Conservation (phyloP, 2,888 invertebrate species). For the Rhorus exstirpatorius region DNA sequence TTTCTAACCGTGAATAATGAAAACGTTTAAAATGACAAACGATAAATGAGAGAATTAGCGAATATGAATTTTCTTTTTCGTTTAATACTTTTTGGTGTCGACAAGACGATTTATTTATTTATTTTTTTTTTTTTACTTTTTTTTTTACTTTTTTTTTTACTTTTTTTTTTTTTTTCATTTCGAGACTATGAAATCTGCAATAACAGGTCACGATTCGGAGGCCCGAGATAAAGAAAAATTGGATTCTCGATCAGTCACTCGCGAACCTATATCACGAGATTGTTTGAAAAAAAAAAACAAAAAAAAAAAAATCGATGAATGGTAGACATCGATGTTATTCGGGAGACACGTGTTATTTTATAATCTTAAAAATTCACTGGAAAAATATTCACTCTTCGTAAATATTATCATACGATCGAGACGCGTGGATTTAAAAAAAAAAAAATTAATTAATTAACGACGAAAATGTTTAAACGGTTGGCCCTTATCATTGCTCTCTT, state of each 20-base stretch:
- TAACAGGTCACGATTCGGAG: slow-evolving; percentile 51
- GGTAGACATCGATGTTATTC: slow-evolving; percentile 34
- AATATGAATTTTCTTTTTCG: slow-evolving; percentile 34
- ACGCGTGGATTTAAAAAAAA: slow-evolving; percentile 22
- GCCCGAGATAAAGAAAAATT: slow-evolving; percentile 45
- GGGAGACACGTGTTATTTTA: slow-evolving; percentile 20
- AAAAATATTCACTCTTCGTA: slow-evolving; percentile 58
- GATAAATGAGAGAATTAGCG: slow-evolving; percentile 33
- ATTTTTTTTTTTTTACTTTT: too few relatives aligned
- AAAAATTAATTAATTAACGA: background rate
- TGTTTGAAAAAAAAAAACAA: too few relatives aligned
- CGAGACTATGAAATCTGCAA: slow-evolving; percentile 29
- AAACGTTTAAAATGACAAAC: slow-evolving; percentile 25
- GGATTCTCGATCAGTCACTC: slow-evolving; percentile 52
- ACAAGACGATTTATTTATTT: slow-evolving; percentile 42
- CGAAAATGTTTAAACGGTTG: slow-evolving; percentile 12
- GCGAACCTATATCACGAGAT: slow-evolving; percentile 35
- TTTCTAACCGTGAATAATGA: slow-evolving; percentile 22
- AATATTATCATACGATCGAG: slow-evolving; percentile 38
- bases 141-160: slow-evolving; percentile 7
- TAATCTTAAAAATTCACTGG: slow-evolving; percentile 44
- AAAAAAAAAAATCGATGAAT: slow-evolving; percentile 41
- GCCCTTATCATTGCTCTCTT: slow-evolving; percentile 33
- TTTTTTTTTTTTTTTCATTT: slow-evolving; percentile 4
- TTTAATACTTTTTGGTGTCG: slow-evolving; percentile 60